Evolutionary conservation across 2,797 vertebrate species (phyloP), one percentile per base, ranked within the genome.

Genomic region (Balearica regulorum): DNA sequence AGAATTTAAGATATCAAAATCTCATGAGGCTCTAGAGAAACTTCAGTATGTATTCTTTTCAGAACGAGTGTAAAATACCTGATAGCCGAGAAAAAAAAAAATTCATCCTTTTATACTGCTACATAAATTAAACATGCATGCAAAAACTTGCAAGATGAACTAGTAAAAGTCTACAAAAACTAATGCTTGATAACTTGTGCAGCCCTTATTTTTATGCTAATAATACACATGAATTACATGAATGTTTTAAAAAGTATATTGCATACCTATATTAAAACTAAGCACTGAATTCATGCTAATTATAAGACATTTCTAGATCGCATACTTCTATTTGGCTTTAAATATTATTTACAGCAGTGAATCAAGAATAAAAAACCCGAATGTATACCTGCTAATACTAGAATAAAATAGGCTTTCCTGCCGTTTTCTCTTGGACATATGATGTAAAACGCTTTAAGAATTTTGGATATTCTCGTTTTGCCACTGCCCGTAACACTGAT

Each of bases 371-470:
- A 29, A 70, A 71, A 2, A 65, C 13, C 21, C 9, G 0, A 29
- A 26, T 3, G 13, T 11, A 72, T 98, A 98, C 98, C 98, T 98
- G 97, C 77, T 83, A 94, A 87, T 75, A 96, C 98, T 98, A 99
- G 98, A 99, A 99, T 72, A 99, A 97, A 96, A 99, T 99, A 87
- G 98, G 98, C 78, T 99, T 99, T 93, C 98, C 97, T 44, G 99
- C 97, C 10, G 99, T 99, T 96, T 99, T 99, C 66, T 99, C 99
- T 97, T 99, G 99, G 83, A 99, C 99, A 0, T 99, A 99, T 8
- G 98, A 98, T 92, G 99, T 99, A 96, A 99, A 99, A 92, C 99
- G 99, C 95, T 99, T 99, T 60, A 99, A 98, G 97, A 99, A 99
- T 96, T 99, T 99, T 64, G 99, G 99, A 95, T 99, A 99, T 83